Conservation (phyloP, 2,797 vertebrate species). For the Scyliorhinus canicula region DNA sequence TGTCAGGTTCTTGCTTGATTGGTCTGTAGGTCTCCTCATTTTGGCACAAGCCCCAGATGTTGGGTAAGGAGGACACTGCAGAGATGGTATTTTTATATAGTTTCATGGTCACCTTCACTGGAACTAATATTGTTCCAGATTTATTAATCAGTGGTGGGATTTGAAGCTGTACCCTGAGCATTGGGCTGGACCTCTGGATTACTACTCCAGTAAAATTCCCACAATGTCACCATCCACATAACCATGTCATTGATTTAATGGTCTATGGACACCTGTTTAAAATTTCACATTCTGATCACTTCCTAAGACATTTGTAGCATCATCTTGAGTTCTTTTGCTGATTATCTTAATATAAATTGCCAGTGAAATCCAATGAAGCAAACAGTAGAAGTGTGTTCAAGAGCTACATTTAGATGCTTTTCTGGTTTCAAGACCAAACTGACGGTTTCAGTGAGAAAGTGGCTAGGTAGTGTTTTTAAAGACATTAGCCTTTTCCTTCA, state of each 20-base stretch:
- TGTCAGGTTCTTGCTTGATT: too few relatives aligned
- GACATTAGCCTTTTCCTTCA: not conserved
- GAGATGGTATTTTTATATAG: too few relatives aligned
- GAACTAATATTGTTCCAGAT: too few relatives aligned
- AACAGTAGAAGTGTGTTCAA: not conserved
- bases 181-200: too few relatives aligned
- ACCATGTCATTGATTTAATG: not conserved
- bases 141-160: too few relatives aligned
- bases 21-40: too few relatives aligned
- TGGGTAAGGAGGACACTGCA: too few relatives aligned
- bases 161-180: too few relatives aligned
- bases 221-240: too few relatives aligned
- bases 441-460: not conserved
- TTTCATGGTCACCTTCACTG: too few relatives aligned
- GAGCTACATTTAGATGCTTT: not conserved
- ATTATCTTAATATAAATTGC: not conserved
- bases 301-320: not conserved
- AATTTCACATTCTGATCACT: not conserved
- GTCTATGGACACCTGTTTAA: not conserved
- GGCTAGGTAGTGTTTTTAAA: not conserved
- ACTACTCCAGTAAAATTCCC: too few relatives aligned
- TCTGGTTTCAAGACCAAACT: not conserved
- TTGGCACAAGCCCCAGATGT: too few relatives aligned
- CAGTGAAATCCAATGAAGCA: not conserved
- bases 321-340: not conserved